A percentile compares a stretch with the other conserved stretches of the same genome.
Evolutionary conservation across 2,113 vertebrate genomes (phyloP).

Genomic region (Saimiri boliviensis): DNA sequence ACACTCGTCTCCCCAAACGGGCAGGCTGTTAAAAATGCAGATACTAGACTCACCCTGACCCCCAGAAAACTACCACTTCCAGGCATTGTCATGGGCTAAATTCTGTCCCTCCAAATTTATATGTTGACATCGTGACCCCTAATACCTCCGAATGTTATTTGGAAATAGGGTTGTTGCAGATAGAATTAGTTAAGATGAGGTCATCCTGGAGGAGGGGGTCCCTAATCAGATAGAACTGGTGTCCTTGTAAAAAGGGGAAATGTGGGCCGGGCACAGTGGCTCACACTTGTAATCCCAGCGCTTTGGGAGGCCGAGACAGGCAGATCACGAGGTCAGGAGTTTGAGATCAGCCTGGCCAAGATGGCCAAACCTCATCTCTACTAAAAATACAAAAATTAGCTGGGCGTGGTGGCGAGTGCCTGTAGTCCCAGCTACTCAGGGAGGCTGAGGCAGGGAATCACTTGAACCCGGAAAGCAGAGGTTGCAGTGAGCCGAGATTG

Average conservation of each 20-base stretch:
- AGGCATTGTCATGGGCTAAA: neutral
- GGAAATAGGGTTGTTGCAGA: neutral
- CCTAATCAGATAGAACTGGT: neutral
- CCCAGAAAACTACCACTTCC: neutral
- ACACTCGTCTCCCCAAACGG: neutral
- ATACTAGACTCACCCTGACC: neutral
- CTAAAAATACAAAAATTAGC: no score
- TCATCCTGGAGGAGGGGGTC: rapidly evolving
- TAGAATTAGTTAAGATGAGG: neutral
- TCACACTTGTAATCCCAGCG: no score
- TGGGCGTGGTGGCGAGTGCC: no score
- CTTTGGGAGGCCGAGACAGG: no score
- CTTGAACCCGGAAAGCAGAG: no score
- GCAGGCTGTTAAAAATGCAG: neutral
- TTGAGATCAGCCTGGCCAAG: no score
- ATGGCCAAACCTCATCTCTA: no score
- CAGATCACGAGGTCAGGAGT: no score
- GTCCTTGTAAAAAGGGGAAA: neutral
- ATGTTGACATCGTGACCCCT: neutral
- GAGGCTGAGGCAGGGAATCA: no score
- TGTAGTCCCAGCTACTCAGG: no score
- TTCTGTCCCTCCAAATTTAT: neutral
- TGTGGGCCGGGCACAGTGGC: rapidly evolving
- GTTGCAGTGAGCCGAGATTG: no score
- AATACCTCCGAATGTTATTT: neutral